Evolutionary conservation across 2,888 invertebrate species (phyloP), one percentile per base, ranked within the genome.

Genomic region (Pammene aurita): DNA sequence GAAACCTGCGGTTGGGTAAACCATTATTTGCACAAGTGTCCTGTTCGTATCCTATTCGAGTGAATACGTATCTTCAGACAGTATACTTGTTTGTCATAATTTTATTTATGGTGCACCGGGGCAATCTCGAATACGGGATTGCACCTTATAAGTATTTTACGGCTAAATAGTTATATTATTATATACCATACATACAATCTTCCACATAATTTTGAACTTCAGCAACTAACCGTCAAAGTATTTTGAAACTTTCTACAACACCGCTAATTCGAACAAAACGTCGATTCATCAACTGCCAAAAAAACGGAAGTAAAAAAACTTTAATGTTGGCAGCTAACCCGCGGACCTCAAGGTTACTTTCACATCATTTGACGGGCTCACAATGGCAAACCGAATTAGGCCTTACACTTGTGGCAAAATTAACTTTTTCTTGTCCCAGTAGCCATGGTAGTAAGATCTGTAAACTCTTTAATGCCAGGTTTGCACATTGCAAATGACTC

Each of bases 341-440:
- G 76, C 34, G 82, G 87, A 87, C 86, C 85, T 77, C 80, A 72
- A 72, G 62, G 66, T 72, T 67, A 84, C 87, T 88, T 88, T 88
- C 87, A 84, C 85, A 80, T 81, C 72, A 73, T 67, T 71, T 69
- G 76, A 74, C 74, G 71, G 70, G 58, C 52, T 62, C 72, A 84
- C 81, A 83, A 83, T 83, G 80, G 78, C 76, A 75, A 74, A 81
- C 74, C 69, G 74, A 84, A 84, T 83, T 80, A 76, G 78, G 76
- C 75, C 72, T 81, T 81, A 82, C 77, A 77, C 74, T 74, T 67
- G 72, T 74, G 26, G 26, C 26, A 2, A 26, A 26, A 26, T 26
- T 2, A 26, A 26, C 2, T 26, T 26, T 26, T 2, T 26, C 26
- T 26, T 26, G 26, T 26, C 26, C 26, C 26, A 1, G 26, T 26